Evolutionary conservation across 2,797 vertebrate genomes (phyloP), one percentile per base, ranked within the genome.

Genomic region (Lagodon rhomboides): DNA sequence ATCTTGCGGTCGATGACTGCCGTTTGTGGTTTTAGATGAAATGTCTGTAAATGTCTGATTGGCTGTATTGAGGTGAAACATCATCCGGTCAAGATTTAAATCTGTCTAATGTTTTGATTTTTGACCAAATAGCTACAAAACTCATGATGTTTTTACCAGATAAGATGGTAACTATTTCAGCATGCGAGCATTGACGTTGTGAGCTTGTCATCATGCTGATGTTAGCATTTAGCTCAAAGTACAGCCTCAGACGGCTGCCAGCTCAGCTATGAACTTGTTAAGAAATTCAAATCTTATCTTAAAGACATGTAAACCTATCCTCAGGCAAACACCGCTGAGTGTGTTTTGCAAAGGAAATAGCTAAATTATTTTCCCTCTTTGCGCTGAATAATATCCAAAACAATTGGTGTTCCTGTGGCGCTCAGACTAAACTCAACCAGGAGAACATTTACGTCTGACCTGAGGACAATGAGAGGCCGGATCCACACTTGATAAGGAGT

Each of bases 401-500:
- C 71, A 78, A 38, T 70, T 72, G 66, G 75, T 80, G 78, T 86
- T 87, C 58, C 76, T 77, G 63, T 66, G 6, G 58, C 23, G 23
- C 67, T 80, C 67, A 78, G 71, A 77, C 70, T 69, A 67, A 85
- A 71, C 66, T 78, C 47, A 22, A 56, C n/a, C 63, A 75, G 71
- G 44, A 64, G 75, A 79, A 66, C 46, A 56, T 89, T 84, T 62
- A 62, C 65, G 71, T 81, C 68, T 49, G 87, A 82, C 66, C 51
- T 30, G 66, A 85, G 68, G 51, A 87, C 91, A 91, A 88, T 85
- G 84, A 85, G 76, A 73, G 59, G 56, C 62, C 71, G 82, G 85
- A 85, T 61, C 83, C 78, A 73, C 68, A 74, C 68, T 47, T 75
- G 86, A 93, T 94, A 92, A 93, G 87, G 90, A 86, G 83, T 78